Evolutionary conservation across 2,113 vertebrate species (phyloP), one percentile per base, ranked within the genome.

Genomic region (Petrocephalus microphthalmus): DNA sequence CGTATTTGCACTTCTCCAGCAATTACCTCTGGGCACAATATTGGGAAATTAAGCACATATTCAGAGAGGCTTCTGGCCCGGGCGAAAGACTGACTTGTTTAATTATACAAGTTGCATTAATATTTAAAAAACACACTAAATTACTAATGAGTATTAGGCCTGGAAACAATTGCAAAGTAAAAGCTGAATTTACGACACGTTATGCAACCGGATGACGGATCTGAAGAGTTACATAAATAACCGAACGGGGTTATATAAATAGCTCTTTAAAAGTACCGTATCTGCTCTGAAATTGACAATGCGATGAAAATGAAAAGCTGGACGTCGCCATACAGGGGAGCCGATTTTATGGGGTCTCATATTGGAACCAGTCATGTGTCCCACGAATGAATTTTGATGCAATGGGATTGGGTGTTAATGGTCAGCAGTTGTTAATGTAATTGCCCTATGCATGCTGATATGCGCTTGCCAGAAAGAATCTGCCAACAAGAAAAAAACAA

Each of bases 391-490:
- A 87, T 89, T 92, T 89, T 57, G 81, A 87, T 88, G 56, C 19
- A 86, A 64, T 37, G 42, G 56, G 56, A 86, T 7, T 86, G 54
- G 10, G 60, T 67, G 60, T 67, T 67, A 52, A 85, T 89, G 85
- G 89, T 90, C 86, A 86, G 90, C 5, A 45, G 90, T 91, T 91
- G 88, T 92, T 91, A 91, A 89, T 89, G 88, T 91, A 91, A 94
- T 91, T 87, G 82, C 85, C 91, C 45, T 86, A 88, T 88, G 91
- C 83, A 83, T 82, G 83, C 71, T 88, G 90, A 93, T 88, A 87
- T 86, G 47, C 57, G 7, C 60, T 86, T 19, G 22, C 81, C 53
- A 84, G 37, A 4, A 11, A 83, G 54, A 19, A 1, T 82, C 56
- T 64, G 56, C 15, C 47, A 82, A 29, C 84, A 60, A 64, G 42